These are phyloP conservation scores for Campylomormyrus numenius DNA, from an alignment of 2,113 vertebrate genomes.

Conservation along the genomic window DNA sequence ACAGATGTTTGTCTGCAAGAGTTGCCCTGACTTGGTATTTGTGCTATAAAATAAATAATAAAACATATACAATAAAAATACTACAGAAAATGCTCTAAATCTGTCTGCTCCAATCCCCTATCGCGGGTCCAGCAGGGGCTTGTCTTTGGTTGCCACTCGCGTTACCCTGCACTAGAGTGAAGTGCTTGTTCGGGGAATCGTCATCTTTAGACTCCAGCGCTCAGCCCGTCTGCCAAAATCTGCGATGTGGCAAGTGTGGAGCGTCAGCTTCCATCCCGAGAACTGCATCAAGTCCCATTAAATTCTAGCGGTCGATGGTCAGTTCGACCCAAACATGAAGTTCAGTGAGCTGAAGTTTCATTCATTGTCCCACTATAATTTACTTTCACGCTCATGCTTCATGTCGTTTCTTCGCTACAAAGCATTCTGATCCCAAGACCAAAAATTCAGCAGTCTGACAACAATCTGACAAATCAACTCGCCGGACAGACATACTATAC, in stretches of 20 bases:
- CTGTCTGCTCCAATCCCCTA: not conserved
- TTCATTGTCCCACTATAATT: not conserved
- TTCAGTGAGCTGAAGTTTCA: not conserved
- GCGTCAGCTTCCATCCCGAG: not conserved
- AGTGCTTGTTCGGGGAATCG: not conserved
- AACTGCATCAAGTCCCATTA: not conserved
- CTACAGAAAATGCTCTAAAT: not conserved
- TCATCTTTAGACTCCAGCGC: not conserved
- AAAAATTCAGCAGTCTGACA: not conserved
- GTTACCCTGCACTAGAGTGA: not conserved
- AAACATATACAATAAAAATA: not conserved
- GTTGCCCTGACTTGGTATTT: not conserved
- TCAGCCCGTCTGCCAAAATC: not conserved
- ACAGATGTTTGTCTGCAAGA: not conserved
- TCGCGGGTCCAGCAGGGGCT: not conserved
- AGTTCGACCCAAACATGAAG: not conserved
- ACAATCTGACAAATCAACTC: not conserved
- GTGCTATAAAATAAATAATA: not conserved
- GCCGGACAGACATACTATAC: not conserved
- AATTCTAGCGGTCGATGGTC: not conserved
- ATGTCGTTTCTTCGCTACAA: not conserved
- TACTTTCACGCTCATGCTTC: not conserved
- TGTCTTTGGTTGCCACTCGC: not conserved
- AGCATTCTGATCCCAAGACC: not conserved
- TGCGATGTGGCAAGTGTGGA: not conserved